phyloP scores from a whole-genome alignment of 2,113 vertebrate species.

The Pelecanoides urinatrix region DNA sequence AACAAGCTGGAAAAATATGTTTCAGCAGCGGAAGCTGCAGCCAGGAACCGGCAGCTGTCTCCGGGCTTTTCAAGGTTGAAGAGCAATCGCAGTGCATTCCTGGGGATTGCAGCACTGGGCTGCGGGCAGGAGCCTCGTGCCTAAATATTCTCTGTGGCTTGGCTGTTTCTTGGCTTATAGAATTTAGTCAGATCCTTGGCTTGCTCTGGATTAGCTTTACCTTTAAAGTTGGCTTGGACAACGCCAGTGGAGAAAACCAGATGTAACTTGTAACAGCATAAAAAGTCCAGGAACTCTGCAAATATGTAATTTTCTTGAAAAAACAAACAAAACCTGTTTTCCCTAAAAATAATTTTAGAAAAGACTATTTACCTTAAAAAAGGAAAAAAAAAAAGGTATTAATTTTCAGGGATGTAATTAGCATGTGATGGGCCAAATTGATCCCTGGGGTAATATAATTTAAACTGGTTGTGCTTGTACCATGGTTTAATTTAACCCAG shows the following conservation, averaged over 20 bases:
- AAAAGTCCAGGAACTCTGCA: not conserved
- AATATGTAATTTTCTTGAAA: conserved; percentile 35
- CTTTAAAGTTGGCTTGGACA: not conserved
- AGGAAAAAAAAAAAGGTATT: not conserved
- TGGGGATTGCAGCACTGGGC: not conserved
- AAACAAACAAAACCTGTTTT: conserved; percentile 27
- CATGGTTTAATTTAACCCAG: not conserved
- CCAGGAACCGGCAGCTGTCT: not conserved
- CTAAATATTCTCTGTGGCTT: conserved; percentile 43
- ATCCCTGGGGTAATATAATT: not conserved
- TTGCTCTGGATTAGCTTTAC: conserved; percentile 15
- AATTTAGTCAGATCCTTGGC: not conserved
- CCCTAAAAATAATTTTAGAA: conserved; percentile 32
- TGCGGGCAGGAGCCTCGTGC: not conserved
- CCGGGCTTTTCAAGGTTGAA: not conserved
- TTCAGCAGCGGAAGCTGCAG: not conserved
- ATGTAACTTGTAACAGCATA: not conserved
- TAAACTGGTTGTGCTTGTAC: not conserved
- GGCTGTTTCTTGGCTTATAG: conserved; percentile 10
- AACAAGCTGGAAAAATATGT: not conserved
- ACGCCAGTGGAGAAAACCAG: not conserved
- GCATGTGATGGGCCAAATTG: not conserved
- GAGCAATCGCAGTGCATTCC: not conserved
- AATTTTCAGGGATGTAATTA: not conserved
- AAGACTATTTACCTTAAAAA: not conserved